Evolutionary conservation across 2,797 vertebrate species (phyloP), one percentile per base, ranked within the genome.

Genomic region (Pitangus sulphuratus): DNA sequence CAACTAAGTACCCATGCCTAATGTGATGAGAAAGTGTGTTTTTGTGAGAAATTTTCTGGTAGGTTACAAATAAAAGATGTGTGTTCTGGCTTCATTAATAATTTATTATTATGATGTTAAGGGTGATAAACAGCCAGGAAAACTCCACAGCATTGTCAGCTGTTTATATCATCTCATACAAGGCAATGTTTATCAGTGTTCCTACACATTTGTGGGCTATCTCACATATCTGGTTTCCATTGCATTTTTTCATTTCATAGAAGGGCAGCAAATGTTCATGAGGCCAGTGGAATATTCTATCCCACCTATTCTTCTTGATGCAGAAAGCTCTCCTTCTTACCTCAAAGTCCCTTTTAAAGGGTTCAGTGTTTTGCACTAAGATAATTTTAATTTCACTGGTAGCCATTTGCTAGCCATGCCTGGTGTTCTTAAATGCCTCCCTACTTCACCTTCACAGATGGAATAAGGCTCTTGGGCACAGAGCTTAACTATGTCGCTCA

Each of bases 121-220:
- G 15, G 30, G 11, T 9, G 33, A 33, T 57, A 45, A 80, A 84
- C 16, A 71, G 30, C 12, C 37, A 51, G 30, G 48, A 31, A 56
- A 12, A 0, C 0, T 6, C 17, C 39, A 18, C 15, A 40, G 18
- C 6, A 1, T 39, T 18, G 35, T 60, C 40, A 25, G 11, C 45
- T 76, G 30, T 66, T 37, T 42, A 9, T 51, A 35, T 37, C 17
- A 45, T 45, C 25, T 91, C 12, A 6, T 70, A 66, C 37, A 45
- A 56, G 17, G 15, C 31, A 81, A 31, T 8, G 7, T 22, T 71
- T 33, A 71, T 31, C 15, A 40, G 42, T 44, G 8, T 66, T 76
- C 26, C 30, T 81, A 28, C 12, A 11, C 17, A 8, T 40, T 21
- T 71, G 15, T 61, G 57, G 42, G 12, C 42, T 33, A 24, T 71